phyloP scores from a whole-genome alignment of 2,797 vertebrate genomes.

The Silurus lanzhouensis region DNA sequence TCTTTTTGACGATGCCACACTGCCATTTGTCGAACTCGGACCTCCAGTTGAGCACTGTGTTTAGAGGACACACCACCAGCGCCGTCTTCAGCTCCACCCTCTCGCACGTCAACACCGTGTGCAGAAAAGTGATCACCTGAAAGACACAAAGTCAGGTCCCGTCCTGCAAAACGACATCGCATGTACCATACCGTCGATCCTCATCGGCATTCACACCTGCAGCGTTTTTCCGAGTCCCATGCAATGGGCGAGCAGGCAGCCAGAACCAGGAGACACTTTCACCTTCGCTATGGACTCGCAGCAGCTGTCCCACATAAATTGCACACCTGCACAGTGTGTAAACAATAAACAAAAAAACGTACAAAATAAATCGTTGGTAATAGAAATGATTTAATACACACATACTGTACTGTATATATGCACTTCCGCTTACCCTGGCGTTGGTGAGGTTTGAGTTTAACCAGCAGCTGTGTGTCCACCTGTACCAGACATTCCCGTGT shows the following conservation, averaged over 20 bases:
- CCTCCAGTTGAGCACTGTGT: conserved; percentile 95
- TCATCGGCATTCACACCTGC: conserved; percentile 71
- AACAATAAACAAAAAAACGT: neutral
- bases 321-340: conserved; percentile 79
- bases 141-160: conserved; percentile 38
- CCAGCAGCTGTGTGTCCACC: conserved; percentile 90
- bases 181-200: neutral
- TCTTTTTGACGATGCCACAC: conserved; percentile 78
- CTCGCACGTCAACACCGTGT: conserved; percentile 85
- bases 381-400: neutral
- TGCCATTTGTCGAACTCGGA: conserved; percentile 97
- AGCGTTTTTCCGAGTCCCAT: conserved; percentile 97
- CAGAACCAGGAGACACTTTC: conserved; percentile 87
- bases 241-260: conserved; percentile 95
- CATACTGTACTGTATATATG: neutral
- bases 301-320: conserved; percentile 98
- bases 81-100: conserved; percentile 85
- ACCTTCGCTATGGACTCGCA: conserved; percentile 94
- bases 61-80: conserved; percentile 93
- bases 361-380: neutral
- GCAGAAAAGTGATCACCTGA: conserved; percentile 94
- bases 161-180: neutral
- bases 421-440: conserved; percentile 83
- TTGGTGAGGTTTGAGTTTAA: conserved; percentile 92
- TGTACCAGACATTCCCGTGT: conserved; percentile 88